Percentiles rank a stretch among this genome's conserved stretches.
These are phyloP conservation scores for Aradus depressus DNA, from an alignment of 2,888 invertebrate genomes.

Conservation along the genomic window DNA sequence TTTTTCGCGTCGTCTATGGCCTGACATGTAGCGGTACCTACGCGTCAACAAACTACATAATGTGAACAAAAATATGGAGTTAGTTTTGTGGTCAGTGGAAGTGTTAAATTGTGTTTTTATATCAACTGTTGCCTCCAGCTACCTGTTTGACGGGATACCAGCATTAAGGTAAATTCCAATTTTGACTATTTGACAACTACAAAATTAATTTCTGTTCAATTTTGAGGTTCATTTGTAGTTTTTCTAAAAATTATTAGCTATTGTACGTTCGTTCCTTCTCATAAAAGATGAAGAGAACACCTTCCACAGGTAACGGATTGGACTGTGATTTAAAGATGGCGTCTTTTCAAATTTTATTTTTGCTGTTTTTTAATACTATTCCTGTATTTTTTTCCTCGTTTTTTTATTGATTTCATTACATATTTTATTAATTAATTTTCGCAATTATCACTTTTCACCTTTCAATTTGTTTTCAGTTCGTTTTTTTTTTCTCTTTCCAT, in stretches of 20 bases:
- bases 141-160: slow-evolving; percentile 29
- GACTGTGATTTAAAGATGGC: slow-evolving; percentile 28
- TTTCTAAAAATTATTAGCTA: slow-evolving; percentile 3
- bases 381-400: too few species aligned
- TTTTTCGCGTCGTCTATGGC: not conserved
- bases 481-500: too few species aligned
- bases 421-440: too few species aligned
- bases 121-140: slow-evolving; percentile 26
- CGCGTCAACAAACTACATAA: too few species aligned
- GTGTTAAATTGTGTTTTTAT: slow-evolving; percentile 30
- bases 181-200: not conserved
- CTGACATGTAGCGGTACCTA: not conserved
- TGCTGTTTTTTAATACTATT: too few species aligned
- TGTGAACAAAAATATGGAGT: slow-evolving; percentile 24
- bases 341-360: too few species aligned
- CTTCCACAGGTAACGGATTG: slow-evolving; percentile 27
- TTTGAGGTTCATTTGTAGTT: not conserved
- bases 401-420: too few species aligned
- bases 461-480: too few species aligned
- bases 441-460: too few species aligned
- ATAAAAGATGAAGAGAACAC: slow-evolving; percentile 20
- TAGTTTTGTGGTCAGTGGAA: slow-evolving; percentile 26
- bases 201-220: not conserved
- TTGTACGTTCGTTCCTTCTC: slow-evolving; percentile 3
- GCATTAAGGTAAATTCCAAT: slow-evolving; percentile 12